Evolutionary conservation across 1,140 invertebrate genomes (phyloP).

Genomic region (Rhysida immarginata): DNA sequence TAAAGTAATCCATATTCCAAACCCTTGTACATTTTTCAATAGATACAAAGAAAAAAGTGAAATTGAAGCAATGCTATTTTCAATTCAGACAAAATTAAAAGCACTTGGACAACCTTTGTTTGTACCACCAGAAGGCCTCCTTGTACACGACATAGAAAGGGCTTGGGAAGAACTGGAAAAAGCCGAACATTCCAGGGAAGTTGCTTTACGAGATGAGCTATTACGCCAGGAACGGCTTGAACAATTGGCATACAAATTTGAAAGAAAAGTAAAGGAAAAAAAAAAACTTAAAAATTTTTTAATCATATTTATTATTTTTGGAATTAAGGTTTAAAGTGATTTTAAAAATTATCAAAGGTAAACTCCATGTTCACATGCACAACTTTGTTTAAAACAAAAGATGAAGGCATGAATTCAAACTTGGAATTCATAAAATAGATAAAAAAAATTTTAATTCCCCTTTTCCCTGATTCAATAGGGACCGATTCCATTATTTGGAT

Average conservation of each 20-base stretch:
- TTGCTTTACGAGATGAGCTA: slow-evolving; percentile 78
- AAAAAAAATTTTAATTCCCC: too few relatives aligned
- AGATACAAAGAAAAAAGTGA: slow-evolving; percentile 91
- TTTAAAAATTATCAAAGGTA: too few relatives aligned
- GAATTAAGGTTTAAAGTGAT: too few relatives aligned
- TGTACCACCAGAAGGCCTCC: slow-evolving; percentile 72
- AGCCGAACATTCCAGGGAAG: slow-evolving; percentile 85
- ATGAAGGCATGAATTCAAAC: too few relatives aligned
- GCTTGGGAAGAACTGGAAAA: slow-evolving; percentile 85
- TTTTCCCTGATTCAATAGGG: too few relatives aligned
- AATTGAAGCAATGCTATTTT: slow-evolving; percentile 90
- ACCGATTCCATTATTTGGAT: too few relatives aligned
- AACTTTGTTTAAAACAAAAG: too few relatives aligned
- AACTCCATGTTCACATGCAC: too few relatives aligned
- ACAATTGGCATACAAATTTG: slow-evolving; percentile 89
- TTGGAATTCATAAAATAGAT: too few relatives aligned
- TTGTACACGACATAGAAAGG: slow-evolving; percentile 39
- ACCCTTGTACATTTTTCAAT: too few relatives aligned
- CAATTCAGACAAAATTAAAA: slow-evolving; percentile 91
- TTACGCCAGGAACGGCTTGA: slow-evolving; percentile 84
- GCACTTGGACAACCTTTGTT: slow-evolving; percentile 80
- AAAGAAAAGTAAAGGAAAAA: slow-evolving; percentile 71
- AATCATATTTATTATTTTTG: too few relatives aligned
- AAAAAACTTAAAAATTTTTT: slow-evolving; percentile 5
- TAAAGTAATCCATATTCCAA: too few relatives aligned